These are phyloP conservation scores for Hipparchia sbordonii DNA, from an alignment of 2,888 invertebrate species.

Conservation along the genomic window DNA sequence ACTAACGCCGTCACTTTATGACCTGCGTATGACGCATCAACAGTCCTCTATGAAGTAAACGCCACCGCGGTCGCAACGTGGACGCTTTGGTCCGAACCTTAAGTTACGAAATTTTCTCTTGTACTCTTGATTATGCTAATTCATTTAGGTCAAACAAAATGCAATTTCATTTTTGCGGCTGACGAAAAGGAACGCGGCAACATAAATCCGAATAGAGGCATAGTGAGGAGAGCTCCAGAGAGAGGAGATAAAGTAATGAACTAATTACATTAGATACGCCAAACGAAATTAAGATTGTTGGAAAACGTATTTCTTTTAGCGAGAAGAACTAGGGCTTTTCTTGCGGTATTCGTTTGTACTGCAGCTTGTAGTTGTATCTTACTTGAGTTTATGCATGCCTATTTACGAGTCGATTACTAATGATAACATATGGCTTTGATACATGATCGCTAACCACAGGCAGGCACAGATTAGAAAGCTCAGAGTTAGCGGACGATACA, in stretches of 20 bases:
- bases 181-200: constrained; percentile 61
- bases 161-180: constrained; percentile 26
- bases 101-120: constrained; percentile 6
- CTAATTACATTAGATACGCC: constrained; percentile 77
- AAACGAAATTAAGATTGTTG: constrained; percentile 57
- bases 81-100: too few relatives aligned
- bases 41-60: too few relatives aligned
- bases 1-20: too few relatives aligned
- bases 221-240: constrained; percentile 60
- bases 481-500: too few relatives aligned
- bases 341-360: background rate
- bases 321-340: background rate
- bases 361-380: too few relatives aligned
- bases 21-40: too few relatives aligned
- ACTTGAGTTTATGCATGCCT: too few relatives aligned
- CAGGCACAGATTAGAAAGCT: too few relatives aligned
- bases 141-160: constrained; percentile 40
- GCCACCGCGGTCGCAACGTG: too few relatives aligned
- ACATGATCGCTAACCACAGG: too few relatives aligned
- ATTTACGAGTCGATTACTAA: too few relatives aligned
- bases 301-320: constrained; percentile 19
- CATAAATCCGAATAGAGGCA: constrained; percentile 71
- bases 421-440: too few relatives aligned
- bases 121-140: constrained; percentile 23
- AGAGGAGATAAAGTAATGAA: constrained; percentile 67